A percentile compares a stretch with the other conserved stretches of the same genome.
Conservation (phyloP, 2,888 invertebrate genomes). For the Aphodius sticticus region DNA sequence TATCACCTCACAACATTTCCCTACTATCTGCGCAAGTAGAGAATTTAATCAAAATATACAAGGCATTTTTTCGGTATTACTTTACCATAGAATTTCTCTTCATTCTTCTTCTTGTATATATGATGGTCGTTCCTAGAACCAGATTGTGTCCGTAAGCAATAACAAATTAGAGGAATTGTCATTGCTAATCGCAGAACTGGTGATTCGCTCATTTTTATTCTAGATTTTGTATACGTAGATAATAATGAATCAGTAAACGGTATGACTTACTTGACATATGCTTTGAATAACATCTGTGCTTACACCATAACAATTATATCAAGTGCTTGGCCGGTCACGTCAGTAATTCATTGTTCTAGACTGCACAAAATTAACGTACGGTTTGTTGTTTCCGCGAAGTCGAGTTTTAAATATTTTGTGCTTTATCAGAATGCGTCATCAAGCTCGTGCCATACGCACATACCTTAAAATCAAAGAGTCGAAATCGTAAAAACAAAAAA, state of each 20-base stretch:
- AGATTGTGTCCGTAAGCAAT: neutral
- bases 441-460: neutral
- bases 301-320: neutral
- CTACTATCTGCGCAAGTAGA: neutral
- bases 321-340: neutral
- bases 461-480: neutral
- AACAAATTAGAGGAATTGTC: neutral
- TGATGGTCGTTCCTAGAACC: neutral
- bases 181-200: neutral
- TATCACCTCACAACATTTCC: neutral
- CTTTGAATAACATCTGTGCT: neutral
- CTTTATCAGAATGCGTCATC: neutral
- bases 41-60: neutral
- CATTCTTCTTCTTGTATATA: neutral
- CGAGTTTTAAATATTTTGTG: neutral
- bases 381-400: neutral
- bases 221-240: neutral
- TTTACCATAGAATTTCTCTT: neutral
- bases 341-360: neutral
- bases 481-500: neutral
- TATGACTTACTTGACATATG: slow-evolving; percentile 4
- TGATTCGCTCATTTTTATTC: neutral
- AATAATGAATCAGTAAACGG: neutral
- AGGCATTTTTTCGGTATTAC: neutral
- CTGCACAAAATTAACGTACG: neutral